A percentile compares a stretch with the other conserved stretches of the same genome.
These are phyloP conservation scores for Yponomeuta malinellus DNA, from an alignment of 2,888 invertebrate genomes.

Conservation along the genomic window DNA sequence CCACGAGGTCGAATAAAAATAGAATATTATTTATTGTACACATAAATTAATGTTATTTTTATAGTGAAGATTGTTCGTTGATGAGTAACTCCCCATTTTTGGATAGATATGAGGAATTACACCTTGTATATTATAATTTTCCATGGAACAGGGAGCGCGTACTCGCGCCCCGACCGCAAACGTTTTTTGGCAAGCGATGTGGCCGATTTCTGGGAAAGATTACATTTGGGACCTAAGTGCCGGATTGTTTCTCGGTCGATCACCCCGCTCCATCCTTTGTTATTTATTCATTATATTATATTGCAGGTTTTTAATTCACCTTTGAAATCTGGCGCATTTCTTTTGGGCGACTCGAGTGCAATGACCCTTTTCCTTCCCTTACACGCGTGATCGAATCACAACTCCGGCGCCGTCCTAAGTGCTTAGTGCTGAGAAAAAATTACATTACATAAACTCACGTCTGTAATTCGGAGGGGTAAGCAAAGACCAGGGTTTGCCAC, in stretches of 20 bases:
- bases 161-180: slow-evolving; percentile 36
- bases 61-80: too few relatives aligned
- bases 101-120: too few relatives aligned
- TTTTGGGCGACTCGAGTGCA: slow-evolving; percentile 22
- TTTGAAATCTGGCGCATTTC: slow-evolving; percentile 42
- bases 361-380: slow-evolving; percentile 22
- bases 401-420: background rate
- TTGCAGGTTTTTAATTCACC: slow-evolving; percentile 43
- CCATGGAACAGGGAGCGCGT: slow-evolving; percentile 33
- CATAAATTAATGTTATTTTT: too few relatives aligned
- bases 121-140: slow-evolving; percentile 35
- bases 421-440: background rate
- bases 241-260: slow-evolving; percentile 69
- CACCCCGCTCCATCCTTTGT: slow-evolving; percentile 45
- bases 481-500: too few relatives aligned
- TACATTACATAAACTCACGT: too few relatives aligned
- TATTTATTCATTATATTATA: slow-evolving; percentile 35
- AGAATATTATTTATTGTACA: too few relatives aligned
- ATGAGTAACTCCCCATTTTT: too few relatives aligned
- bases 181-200: slow-evolving; percentile 65
- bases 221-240: slow-evolving; percentile 64
- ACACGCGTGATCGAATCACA: slow-evolving; percentile 11
- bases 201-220: slow-evolving; percentile 65
- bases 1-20: too few relatives aligned
- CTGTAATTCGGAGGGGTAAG: too few relatives aligned